Percentiles rank a stretch among this genome's conserved stretches.
Evolutionary conservation across 2,113 vertebrate species (phyloP).

Genomic region (Quiscalus mexicanus): DNA sequence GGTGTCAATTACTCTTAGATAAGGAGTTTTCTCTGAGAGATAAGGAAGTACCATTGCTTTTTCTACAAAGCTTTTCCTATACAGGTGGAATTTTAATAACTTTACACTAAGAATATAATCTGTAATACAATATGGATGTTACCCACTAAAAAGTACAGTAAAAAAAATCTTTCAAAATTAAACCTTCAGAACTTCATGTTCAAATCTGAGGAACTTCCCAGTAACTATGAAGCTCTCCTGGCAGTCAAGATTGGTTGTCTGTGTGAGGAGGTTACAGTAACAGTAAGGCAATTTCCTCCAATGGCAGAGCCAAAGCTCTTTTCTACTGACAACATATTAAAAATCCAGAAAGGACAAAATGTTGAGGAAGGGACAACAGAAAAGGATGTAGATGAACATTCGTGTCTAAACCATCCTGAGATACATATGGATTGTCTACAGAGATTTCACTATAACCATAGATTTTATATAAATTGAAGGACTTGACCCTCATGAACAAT

Average conservation of each 20-base stretch:
- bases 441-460: background rate
- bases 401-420: background rate
- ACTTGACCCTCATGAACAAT: background rate
- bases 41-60: slow-evolving; percentile 24
- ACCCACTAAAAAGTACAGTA: background rate
- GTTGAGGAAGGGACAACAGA: background rate
- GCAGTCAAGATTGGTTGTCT: background rate
- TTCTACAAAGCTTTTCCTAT: slow-evolving; percentile 3
- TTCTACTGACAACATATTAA: background rate
- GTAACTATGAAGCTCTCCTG: background rate
- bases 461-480: background rate
- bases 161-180: background rate
- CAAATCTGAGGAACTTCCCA: background rate
- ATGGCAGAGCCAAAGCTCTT: background rate
- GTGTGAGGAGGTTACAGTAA: background rate
- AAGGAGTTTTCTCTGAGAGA: slow-evolving; percentile 7
- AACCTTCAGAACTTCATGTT: background rate
- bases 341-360: background rate
- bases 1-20: background rate
- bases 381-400: background rate
- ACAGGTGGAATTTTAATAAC: background rate
- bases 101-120: background rate
- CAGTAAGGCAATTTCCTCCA: background rate
- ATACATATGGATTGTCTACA: background rate
- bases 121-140: background rate